These are phyloP conservation scores for Mythimna albipuncta DNA, from an alignment of 2,888 invertebrate genomes.

Conservation along the genomic window DNA sequence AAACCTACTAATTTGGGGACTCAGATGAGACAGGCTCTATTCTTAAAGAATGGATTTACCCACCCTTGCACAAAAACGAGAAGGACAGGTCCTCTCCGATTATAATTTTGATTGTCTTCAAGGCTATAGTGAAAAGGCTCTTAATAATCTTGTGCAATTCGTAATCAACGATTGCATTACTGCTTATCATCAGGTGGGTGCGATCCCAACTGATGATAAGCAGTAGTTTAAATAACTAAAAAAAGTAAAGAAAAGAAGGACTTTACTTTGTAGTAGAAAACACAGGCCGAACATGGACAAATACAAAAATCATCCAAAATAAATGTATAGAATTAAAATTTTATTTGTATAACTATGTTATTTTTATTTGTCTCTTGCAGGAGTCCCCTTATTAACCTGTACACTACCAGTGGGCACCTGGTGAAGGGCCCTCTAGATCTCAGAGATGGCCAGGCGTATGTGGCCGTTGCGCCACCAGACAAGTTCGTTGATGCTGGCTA, in stretches of 20 bases:
- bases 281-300: background rate
- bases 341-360: background rate
- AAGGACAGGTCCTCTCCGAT: background rate
- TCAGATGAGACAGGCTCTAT: background rate
- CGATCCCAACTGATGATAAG: too few species aligned
- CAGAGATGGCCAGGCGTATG: conserved; percentile 77
- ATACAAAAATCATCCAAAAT: too few species aligned
- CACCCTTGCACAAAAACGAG: background rate
- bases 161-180: too few species aligned
- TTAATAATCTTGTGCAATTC: too few species aligned
- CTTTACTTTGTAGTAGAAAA: too few species aligned
- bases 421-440: conserved; percentile 76
- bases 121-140: too few species aligned
- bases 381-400: conserved; percentile 76
- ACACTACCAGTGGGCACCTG: conserved; percentile 76
- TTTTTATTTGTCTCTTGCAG: conserved; percentile 62
- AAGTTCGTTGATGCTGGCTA: conserved; percentile 81
- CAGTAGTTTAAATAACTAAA: too few species aligned
- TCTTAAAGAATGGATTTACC: background rate
- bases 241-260: too few species aligned
- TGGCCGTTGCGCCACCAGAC: conserved; percentile 79
- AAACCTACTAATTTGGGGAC: too few species aligned
- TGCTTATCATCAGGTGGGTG: too few species aligned
- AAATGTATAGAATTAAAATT: too few species aligned
- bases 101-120: too few species aligned